Base-by-base conservation (phyloP, 2,888 invertebrate genomes). In the Alviniconcha strummeri region DNA sequence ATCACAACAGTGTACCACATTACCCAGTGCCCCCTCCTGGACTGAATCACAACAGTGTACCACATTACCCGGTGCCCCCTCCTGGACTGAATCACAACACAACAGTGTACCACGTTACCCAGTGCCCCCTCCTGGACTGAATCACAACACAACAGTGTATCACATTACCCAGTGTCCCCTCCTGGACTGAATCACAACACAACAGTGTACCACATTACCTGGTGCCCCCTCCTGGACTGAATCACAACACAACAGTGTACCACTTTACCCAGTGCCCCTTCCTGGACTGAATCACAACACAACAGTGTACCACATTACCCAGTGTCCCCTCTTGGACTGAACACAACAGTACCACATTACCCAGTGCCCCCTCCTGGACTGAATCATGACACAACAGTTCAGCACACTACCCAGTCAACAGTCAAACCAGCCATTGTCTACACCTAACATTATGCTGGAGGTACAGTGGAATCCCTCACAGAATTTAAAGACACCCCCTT, bases 341-440 rank as follows among this genome's bases (percentile, higher is more conserved):
- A 36, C 36, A 36, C 36, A 36, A 36, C 36, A 36, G 36, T 36
- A 36, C 36, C 36, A 36, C 36, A 36, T 36, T 36, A 36, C 36
- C 96, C 82, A 98, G 94, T 0, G 97, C 98, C 91, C 97, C 97
- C 94, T 98, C 97, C 94, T 98, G 98, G 64, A 97, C 97, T 95
- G 90, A 19, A 71, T n/a, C 19, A 17, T 5, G 57, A 78, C 55
- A 57, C 60, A 55, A 19, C 13, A 54, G 74, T 74, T 3, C 4
- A 13, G 7, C 36, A 36, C 36, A 36, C 3, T 36, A 36, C 36
- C 96, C 82, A 98, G 94, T 0, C 60, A 55, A 19, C 13, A 54
- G 74, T 72, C 36, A 36, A 0, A 36, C 36, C 3, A 36, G 0
- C 96, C 82, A 98, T 94, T 0, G 97, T 98, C 91, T 97, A 97